Base-by-base conservation (phyloP, 2,888 invertebrate species). In the Caenorhabditis panamensis region DNA sequence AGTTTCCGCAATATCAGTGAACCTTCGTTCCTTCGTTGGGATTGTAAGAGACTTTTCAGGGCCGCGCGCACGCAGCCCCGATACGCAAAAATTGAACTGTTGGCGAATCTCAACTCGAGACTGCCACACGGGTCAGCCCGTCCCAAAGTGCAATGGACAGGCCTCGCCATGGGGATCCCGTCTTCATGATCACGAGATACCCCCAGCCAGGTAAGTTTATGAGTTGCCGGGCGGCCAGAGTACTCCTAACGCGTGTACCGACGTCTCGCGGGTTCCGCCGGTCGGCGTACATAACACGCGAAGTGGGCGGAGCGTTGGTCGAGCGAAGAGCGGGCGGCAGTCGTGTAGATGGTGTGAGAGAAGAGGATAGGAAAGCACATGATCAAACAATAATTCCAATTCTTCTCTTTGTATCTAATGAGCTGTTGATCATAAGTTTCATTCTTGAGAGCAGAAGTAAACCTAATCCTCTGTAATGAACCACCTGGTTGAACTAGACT, bases 91-190 rank as follows among this genome's bases (percentile, higher is more conserved):
- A 86, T 84, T 86, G 62, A 86, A 83, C 86, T 86, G 86, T 91
- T 91, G 90, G 91, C 89, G 89, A 91, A 91, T 86, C 82, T 89
- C 93, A 93, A 94, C 93, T 93, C 93, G 94, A 94, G 94, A 93
- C 94, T 93, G 93, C 93, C 94, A 94, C 94, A 94, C 93, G 93
- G 93, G 94, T 94, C 94, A 94, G 93, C 94, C 93, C 93, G 92
- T 92, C 93, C 86, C 16, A 92, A 90, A 92, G 94, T 94, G 94
- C 94, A 94, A 94, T 93, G 94, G n/a, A n/a, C n/a, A n/a, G n/a
- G n/a, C n/a, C n/a, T n/a, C n/a, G n/a, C n/a, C n/a, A n/a, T n/a
- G n/a, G 94, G 93, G 93, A 93, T 93, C 93, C 94, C 93, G 93
- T 94, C 94, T 94, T 93, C 82, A 85, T 94, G 94, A 94, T 94